phyloP scores from a whole-genome alignment of 2,797 vertebrate species.

The Rhinichthys osculus region DNA sequence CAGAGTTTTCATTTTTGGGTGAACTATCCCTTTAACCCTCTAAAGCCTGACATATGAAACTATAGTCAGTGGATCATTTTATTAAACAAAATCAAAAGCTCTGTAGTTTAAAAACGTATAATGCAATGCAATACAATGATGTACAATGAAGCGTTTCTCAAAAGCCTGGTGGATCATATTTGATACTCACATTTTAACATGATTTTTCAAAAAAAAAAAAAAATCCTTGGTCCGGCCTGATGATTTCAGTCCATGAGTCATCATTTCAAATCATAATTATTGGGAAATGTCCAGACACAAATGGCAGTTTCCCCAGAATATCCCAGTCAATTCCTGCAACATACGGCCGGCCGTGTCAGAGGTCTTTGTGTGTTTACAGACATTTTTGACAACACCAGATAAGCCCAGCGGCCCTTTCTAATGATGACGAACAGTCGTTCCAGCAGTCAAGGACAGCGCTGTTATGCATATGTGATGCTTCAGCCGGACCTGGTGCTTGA shows the following conservation, averaged over 20 bases:
- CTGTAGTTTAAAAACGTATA: background rate
- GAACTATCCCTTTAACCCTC: too few species aligned
- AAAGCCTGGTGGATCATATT: background rate
- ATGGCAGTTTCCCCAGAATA: background rate
- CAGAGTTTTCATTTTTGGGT: too few species aligned
- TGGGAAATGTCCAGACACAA: background rate
- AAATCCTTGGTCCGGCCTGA: background rate
- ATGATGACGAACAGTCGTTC: constrained; percentile 30
- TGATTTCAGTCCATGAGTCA: too few species aligned
- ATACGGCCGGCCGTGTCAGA: background rate
- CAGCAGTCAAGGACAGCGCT: constrained; percentile 37
- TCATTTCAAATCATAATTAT: background rate
- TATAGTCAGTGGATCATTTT: background rate
- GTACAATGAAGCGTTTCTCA: background rate
- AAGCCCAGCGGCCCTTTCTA: background rate
- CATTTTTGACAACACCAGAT: constrained; percentile 21
- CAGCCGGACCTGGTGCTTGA: constrained; percentile 36
- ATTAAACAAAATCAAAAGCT: background rate
- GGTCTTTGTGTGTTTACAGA: constrained; percentile 11
- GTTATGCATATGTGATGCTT: constrained; percentile 32
- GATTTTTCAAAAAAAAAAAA: background rate
- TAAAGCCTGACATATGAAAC: too few species aligned
- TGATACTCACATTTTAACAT: background rate
- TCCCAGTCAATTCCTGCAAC: background rate
- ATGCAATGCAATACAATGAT: background rate